Evolutionary conservation across 2,113 vertebrate genomes (phyloP).

Genomic region (Myrmophylax atrothorax): DNA sequence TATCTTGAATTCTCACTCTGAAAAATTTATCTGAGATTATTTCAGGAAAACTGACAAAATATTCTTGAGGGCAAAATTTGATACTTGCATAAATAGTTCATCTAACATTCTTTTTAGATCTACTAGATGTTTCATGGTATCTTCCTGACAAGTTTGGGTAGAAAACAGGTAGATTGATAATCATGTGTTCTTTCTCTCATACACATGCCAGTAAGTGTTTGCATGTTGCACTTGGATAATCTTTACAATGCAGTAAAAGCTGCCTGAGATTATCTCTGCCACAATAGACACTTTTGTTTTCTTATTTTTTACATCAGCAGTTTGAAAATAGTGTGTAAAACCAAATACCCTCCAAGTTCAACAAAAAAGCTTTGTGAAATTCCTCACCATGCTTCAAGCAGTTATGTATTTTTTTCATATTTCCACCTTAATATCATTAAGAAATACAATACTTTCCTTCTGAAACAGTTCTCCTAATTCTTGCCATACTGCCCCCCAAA

Average conservation of each 20-base stretch:
- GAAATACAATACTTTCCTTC: constrained; percentile 31
- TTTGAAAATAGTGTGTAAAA: background rate
- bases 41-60: background rate
- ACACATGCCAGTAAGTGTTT: background rate
- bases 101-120: background rate
- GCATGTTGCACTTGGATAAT: background rate
- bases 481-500: background rate
- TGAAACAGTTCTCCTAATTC: constrained; percentile 15
- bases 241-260: background rate
- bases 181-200: background rate
- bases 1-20: background rate
- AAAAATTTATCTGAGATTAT: background rate
- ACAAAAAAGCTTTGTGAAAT: background rate
- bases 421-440: background rate
- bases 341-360: background rate
- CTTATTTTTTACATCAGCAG: background rate
- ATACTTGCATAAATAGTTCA: background rate
- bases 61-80: background rate
- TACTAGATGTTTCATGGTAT: background rate
- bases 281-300: background rate
- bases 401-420: background rate
- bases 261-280: background rate
- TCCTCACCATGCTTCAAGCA: background rate
- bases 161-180: background rate
- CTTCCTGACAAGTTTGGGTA: background rate